Evolutionary conservation across 2,888 invertebrate species (phyloP), one percentile per base, ranked within the genome.

Genomic region (Leistus spinibarbis): DNA sequence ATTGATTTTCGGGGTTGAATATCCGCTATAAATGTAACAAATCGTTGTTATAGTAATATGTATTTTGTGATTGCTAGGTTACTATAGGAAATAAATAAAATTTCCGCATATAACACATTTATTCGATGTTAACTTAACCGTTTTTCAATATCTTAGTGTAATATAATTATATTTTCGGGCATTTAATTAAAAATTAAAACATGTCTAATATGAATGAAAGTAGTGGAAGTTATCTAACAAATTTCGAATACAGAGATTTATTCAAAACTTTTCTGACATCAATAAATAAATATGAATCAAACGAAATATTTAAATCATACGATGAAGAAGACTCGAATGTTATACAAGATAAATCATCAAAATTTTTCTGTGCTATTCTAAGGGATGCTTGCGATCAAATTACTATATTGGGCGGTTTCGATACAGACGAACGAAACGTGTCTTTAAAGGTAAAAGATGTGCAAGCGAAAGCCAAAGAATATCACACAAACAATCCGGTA

Each of bases 331-430:
- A n/a, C n/a, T n/a, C n/a, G n/a, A n/a, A n/a, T n/a, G n/a, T n/a
- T n/a, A n/a, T n/a, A n/a, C n/a, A n/a, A n/a, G n/a, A n/a, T n/a
- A n/a, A n/a, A n/a, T n/a, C n/a, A n/a, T n/a, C n/a, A n/a, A n/a
- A n/a, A n/a, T n/a, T n/a, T n/a, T n/a, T n/a, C n/a, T 24, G 3
- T 63, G 3, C 16, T 19, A 76, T 79, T 22, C 75, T 82, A 63
- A 79, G 80, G 74, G 82, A 82, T 72, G 76, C 79, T 13, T 76
- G 80, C 9, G 79, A 80, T 68, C 78, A 82, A 69, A 76, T 82
- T 53, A 71, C 77, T n/a, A 81, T 82, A 69, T 76, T 82, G 64
- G 79, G 81, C 66, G 69, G 62, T 22, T 64, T 27, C 20, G 54
- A 40, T 62, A 66, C 2, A 10, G 5, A 40, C 3, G 1, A 17